Evolutionary conservation across 2,113 vertebrate species (phyloP).

Genomic region (Hystrix cristata): DNA sequence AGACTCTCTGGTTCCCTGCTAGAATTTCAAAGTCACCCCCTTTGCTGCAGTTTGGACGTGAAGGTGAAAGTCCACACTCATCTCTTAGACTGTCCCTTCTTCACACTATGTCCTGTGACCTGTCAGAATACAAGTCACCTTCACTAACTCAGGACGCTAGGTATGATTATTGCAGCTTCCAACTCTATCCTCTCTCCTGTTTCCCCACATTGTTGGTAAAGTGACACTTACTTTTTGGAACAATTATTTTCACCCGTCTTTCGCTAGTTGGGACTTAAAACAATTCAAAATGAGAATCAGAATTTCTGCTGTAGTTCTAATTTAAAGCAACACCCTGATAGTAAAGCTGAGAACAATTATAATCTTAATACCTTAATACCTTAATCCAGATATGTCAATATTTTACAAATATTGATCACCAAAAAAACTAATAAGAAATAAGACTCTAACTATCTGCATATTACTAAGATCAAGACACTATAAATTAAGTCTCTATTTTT

Average conservation of each 20-base stretch:
- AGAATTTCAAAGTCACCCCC: conserved; percentile 45
- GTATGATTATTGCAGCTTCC: not conserved
- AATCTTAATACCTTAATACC: not conserved
- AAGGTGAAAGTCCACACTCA: conserved; percentile 42
- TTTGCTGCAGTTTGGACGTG: not conserved
- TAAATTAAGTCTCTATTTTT: conserved; percentile 51
- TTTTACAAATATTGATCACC: not conserved
- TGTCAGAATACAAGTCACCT: not conserved
- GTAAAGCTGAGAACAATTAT: not conserved
- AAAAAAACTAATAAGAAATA: conserved; percentile 8
- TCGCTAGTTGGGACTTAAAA: not conserved
- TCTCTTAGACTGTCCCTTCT: not conserved
- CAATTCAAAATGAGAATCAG: conserved; percentile 3
- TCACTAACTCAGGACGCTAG: not conserved
- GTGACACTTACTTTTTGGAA: not conserved
- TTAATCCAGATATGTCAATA: not conserved
- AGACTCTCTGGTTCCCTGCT: conserved; percentile 12
- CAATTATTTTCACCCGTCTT: conserved; percentile 8
- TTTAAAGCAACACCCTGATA: not conserved
- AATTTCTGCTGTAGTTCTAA: not conserved
- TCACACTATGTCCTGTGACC: not conserved
- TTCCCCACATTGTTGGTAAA: not conserved
- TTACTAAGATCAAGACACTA: not conserved
- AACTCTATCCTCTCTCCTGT: not conserved
- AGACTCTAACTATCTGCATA: not conserved